phyloP scores from a whole-genome alignment of 2,113 vertebrate species.

The Lethenteron reissneri region DNA sequence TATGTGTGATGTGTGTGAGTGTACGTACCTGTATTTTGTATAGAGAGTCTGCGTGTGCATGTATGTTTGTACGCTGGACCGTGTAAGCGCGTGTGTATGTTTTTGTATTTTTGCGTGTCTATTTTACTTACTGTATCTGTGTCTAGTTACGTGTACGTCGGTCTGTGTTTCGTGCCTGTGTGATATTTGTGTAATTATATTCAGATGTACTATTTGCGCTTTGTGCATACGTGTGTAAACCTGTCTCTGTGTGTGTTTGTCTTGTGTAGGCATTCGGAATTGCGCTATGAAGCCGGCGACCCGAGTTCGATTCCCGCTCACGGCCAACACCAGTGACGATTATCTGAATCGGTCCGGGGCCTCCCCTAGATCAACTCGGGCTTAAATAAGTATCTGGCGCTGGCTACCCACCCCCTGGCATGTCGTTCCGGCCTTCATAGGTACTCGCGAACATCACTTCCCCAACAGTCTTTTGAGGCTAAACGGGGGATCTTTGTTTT shows the following conservation, averaged over 20 bases:
- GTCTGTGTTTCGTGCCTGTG: no score
- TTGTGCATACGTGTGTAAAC: background rate
- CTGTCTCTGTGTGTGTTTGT: slow-evolving; percentile 1
- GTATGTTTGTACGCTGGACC: background rate
- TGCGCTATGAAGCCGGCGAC: no score
- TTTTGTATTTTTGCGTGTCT: background rate
- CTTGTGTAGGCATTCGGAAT: background rate
- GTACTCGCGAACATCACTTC: no score
- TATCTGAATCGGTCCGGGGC: no score
- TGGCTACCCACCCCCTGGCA: no score
- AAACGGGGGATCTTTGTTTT: no score
- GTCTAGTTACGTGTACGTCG: background rate
- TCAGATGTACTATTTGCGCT: background rate
- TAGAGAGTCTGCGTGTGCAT: background rate
- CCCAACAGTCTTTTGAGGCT: no score
- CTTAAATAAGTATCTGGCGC: no score
- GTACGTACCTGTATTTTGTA: background rate
- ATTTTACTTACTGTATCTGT: background rate
- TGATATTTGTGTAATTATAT: background rate
- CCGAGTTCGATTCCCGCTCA: no score
- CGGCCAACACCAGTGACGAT: no score
- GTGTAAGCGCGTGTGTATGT: background rate
- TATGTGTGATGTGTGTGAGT: background rate
- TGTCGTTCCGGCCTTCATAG: no score
- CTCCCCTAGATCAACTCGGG: no score